phyloP scores from a whole-genome alignment of 2,113 vertebrate species.

The Xenotilapia caudafasciata region DNA sequence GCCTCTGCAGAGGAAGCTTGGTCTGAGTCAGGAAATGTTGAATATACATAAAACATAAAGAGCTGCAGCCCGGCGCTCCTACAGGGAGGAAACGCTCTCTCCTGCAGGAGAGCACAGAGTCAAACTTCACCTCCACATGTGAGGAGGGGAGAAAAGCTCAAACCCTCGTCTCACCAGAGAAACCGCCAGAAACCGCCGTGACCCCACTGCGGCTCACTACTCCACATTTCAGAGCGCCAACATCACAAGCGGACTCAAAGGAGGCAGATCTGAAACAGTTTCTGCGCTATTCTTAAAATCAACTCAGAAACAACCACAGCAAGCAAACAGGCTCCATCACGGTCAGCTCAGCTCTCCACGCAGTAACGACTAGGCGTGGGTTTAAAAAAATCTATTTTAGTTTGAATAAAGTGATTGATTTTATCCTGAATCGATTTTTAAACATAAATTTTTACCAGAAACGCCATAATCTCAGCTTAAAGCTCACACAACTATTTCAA shows the following conservation, averaged over 20 bases:
- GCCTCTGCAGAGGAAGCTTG: background rate
- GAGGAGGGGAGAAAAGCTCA: background rate
- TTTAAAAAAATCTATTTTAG: background rate
- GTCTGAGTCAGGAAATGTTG: background rate
- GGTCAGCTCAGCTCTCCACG: background rate
- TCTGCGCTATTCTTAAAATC: background rate
- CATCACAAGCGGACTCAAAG: background rate
- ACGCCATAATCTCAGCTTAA: background rate
- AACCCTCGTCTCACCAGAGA: background rate
- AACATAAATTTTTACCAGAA: background rate
- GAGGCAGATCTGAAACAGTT: background rate
- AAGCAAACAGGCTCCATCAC: background rate
- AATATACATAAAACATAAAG: background rate
- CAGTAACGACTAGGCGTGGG: background rate
- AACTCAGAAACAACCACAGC: background rate
- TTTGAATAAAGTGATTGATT: background rate
- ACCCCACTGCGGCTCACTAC: background rate
- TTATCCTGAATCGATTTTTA: background rate
- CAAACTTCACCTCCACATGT: background rate
- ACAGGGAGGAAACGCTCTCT: background rate
- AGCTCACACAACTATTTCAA: background rate
- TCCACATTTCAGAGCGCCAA: background rate
- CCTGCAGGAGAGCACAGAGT: background rate
- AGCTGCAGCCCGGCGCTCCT: background rate
- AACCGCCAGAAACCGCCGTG: background rate